These are phyloP conservation scores for Danio tinwini DNA, from an alignment of 2,797 vertebrate genomes.

Conservation along the genomic window DNA sequence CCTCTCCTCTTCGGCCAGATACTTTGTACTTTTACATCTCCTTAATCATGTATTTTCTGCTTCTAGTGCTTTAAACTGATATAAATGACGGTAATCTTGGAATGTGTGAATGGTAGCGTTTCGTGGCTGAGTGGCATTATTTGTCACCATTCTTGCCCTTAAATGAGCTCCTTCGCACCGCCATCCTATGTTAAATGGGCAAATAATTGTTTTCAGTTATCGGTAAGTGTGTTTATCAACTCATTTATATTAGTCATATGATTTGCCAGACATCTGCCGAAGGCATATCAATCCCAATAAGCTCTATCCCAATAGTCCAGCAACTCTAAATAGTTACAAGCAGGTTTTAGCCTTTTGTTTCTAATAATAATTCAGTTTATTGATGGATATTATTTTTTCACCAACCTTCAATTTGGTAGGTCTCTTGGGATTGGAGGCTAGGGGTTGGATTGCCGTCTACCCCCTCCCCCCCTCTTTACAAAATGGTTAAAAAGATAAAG, in stretches of 20 bases:
- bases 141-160: conserved; percentile 81
- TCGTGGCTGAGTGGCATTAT: conserved; percentile 72
- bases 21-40: conserved; percentile 65
- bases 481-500: too few relatives aligned
- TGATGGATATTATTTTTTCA: neutral
- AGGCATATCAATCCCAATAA: conserved; percentile 80
- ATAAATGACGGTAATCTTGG: conserved; percentile 82
- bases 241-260: conserved; percentile 74
- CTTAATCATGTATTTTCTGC: conserved; percentile 73
- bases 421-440: neutral
- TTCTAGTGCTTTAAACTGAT: conserved; percentile 77
- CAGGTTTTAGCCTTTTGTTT: conserved; percentile 33
- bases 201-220: conserved; percentile 82
- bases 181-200: conserved; percentile 77
- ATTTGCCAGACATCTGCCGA: conserved; percentile 61
- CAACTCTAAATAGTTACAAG: conserved; percentile 50
- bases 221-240: conserved; percentile 74
- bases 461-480: neutral
- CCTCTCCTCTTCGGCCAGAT: conserved; percentile 31
- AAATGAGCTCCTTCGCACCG: conserved; percentile 54
- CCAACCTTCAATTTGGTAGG: neutral
- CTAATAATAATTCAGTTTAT: conserved; percentile 69
- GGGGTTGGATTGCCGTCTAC: neutral
- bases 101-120: conserved; percentile 79
- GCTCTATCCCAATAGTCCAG: conserved; percentile 70